phyloP scores from a whole-genome alignment of 2,888 invertebrate genomes.

The Netelia fuscicornis region DNA sequence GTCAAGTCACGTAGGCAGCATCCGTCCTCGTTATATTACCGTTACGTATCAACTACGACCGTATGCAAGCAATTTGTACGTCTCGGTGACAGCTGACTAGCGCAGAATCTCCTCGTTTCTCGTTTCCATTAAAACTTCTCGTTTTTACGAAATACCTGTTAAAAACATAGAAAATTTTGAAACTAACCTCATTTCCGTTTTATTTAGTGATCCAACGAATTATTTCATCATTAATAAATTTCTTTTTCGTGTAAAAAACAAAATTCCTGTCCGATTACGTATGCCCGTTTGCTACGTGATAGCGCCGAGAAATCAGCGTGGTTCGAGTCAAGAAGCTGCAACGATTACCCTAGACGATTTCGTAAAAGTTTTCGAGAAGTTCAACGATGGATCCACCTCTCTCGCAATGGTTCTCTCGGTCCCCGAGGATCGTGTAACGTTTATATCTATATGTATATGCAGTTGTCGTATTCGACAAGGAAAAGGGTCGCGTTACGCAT shows the following conservation, averaged over 20 bases:
- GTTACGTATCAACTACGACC: slow-evolving; percentile 22
- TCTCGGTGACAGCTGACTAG: slow-evolving; percentile 44
- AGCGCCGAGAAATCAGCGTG: not conserved
- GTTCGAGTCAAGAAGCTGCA: not conserved
- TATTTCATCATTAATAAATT: not conserved
- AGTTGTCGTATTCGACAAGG: slow-evolving; percentile 11
- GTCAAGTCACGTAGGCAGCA: slow-evolving; percentile 37
- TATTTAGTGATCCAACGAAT: not conserved
- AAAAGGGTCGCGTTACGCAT: not conserved
- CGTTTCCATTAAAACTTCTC: not conserved
- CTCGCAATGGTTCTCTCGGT: not conserved
- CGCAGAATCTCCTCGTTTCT: slow-evolving; percentile 14
- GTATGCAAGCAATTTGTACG: slow-evolving; percentile 16
- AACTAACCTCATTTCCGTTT: too few relatives aligned
- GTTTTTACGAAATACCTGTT: too few relatives aligned
- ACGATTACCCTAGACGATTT: slow-evolving; percentile 7
- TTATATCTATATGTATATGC: not conserved
- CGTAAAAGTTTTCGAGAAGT: slow-evolving; percentile 12
- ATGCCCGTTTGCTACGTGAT: not conserved
- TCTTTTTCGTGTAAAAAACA: not conserved
- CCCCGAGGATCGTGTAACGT: not conserved
- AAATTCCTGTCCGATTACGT: too few relatives aligned
- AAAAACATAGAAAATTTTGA: too few relatives aligned
- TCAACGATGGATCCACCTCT: not conserved
- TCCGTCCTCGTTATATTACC: slow-evolving; percentile 57